These are phyloP conservation scores for Sminthurides aquaticus DNA, from an alignment of 2,888 invertebrate genomes.

Conservation along the genomic window DNA sequence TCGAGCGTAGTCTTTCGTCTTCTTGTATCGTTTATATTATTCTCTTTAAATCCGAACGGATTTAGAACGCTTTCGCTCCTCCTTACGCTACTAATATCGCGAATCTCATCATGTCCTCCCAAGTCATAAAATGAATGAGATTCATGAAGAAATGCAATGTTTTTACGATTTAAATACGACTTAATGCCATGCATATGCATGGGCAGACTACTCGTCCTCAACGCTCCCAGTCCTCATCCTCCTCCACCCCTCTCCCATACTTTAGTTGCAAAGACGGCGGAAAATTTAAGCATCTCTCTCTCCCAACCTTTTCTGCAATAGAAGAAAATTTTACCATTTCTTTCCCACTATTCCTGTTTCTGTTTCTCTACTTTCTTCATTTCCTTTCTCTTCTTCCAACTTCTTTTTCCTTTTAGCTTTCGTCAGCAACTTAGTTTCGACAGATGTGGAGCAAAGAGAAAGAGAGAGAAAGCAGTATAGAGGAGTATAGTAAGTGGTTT, in stretches of 20 bases:
- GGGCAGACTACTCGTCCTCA: too few species aligned
- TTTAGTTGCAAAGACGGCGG: too few species aligned
- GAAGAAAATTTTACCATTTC: too few species aligned
- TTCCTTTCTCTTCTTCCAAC: neutral
- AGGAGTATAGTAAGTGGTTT: conserved; percentile 24
- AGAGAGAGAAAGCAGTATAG: conserved; percentile 27
- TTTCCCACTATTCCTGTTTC: neutral
- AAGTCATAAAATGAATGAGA: neutral
- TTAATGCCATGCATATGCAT: neutral
- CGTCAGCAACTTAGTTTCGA: neutral
- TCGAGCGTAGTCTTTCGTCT: too few species aligned
- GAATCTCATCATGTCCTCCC: neutral
- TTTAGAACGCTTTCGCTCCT: too few species aligned
- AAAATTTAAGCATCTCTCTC: too few species aligned
- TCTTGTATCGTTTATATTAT: too few species aligned
- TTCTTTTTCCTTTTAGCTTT: neutral
- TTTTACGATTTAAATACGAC: neutral
- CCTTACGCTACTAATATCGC: neutral
- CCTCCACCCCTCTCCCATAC: too few species aligned
- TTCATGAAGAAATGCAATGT: neutral
- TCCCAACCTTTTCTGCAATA: too few species aligned
- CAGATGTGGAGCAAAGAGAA: conserved; percentile 12
- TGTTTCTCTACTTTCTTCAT: neutral
- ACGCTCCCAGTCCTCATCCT: too few species aligned
- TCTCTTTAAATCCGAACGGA: too few species aligned